Evolutionary conservation across 2,113 vertebrate genomes (phyloP), one percentile per base, ranked within the genome.

Genomic region (Bufo bufo): DNA sequence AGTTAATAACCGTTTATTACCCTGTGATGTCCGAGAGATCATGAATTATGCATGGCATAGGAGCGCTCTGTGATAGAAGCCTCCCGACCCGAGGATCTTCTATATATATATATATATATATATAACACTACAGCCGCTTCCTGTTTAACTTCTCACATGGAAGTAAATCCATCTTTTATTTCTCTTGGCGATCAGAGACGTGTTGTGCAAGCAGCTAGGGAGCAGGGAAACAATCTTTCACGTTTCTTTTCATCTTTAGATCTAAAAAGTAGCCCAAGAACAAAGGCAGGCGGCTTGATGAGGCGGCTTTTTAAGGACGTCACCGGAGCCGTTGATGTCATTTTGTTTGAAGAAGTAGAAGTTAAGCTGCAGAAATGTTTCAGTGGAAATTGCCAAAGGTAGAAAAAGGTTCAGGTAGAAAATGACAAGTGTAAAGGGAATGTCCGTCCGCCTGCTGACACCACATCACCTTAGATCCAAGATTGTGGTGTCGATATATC

Each of bases 291-390:
- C 33, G 5, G 2, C 61, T n/a, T 23, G 79, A 23, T 61, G 7
- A 17, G 80, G 7, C 43, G 33, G 59, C 17, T 69, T 83, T 65
- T 52, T 45, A 45, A 52, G 77, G 50, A 23, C 47, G 81, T 83
- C 61, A 52, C 20, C n/a, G 11, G 20, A 83, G 45, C 16, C 81
- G 63, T 43, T 82, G 54, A 58, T 81, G 54, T 58, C 5, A 66
- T 52, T 66, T 83, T 66, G 81, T 83, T 83, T 83, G 81, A 83
- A 69, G 81, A 82, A 11, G 43, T 65, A 20, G 65, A 65, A 65
- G 17, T 47, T 16, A 3, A 19, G 33, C 23, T 19, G 13, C 0
- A 23, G 61, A 66, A 66, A 66, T 65, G 10, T 66, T 82, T 81
- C 56, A 61, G 61, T 65, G 81, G 14, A 45, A 14, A 47, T 16